Evolutionary conservation across 2,888 invertebrate species (phyloP).

Genomic region (Rhagium mordax): DNA sequence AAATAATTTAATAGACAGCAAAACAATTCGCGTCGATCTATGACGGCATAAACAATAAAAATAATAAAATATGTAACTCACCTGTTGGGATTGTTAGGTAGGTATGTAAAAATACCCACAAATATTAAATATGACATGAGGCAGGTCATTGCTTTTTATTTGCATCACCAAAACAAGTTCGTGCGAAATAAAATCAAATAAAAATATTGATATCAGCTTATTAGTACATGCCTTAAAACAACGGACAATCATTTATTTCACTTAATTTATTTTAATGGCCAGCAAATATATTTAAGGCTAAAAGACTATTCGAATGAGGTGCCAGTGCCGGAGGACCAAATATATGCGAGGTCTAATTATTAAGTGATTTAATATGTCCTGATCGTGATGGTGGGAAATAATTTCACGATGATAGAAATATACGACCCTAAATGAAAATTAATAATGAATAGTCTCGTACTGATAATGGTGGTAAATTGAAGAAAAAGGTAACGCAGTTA

Average conservation of each 20-base stretch:
- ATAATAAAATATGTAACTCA: too few relatives aligned
- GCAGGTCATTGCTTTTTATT: constrained; percentile 35
- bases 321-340: neutral
- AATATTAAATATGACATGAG: constrained; percentile 58
- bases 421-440: too few relatives aligned
- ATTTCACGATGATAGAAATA: too few relatives aligned
- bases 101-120: constrained; percentile 52
- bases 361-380: too few relatives aligned
- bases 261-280: constrained; percentile 60
- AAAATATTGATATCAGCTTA: constrained; percentile 62
- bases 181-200: constrained; percentile 45
- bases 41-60: too few relatives aligned
- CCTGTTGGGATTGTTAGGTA: too few relatives aligned
- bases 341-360: neutral
- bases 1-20: too few relatives aligned
- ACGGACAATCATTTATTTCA: constrained; percentile 60
- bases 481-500: too few relatives aligned
- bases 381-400: too few relatives aligned
- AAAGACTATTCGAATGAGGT: constrained; percentile 4
- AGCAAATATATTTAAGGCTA: constrained; percentile 54
- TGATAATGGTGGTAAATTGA: too few relatives aligned
- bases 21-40: too few relatives aligned
- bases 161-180: constrained; percentile 47
- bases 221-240: constrained; percentile 59
- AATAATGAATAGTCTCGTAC: too few relatives aligned